These are phyloP conservation scores for Drosophila aldrichi DNA, from an alignment of 2,888 invertebrate species.

Conservation along the genomic window DNA sequence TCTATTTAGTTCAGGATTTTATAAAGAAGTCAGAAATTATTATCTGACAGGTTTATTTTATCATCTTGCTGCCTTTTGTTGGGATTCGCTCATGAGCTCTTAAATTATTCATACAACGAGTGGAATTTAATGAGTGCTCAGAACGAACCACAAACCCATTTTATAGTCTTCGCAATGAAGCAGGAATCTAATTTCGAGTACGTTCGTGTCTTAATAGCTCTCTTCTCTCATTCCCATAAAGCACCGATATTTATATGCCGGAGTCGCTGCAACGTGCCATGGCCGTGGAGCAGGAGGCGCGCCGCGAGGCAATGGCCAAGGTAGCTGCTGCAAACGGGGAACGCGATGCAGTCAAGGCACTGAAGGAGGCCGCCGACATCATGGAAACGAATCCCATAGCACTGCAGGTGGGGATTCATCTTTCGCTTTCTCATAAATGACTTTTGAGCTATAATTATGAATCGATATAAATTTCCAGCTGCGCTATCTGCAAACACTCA, in stretches of 20 bases:
- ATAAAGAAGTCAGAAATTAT: not conserved
- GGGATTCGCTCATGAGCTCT: not conserved
- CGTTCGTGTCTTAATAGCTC: not conserved
- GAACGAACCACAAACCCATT: not conserved
- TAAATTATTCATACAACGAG: not conserved
- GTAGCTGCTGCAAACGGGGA: slow-evolving; percentile 69
- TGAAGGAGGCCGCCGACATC: slow-evolving; percentile 68
- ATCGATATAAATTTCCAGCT: slow-evolving; percentile 28
- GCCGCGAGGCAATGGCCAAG: slow-evolving; percentile 69
- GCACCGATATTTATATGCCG: slow-evolving; percentile 69
- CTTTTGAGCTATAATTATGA: not conserved
- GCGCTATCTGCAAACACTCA: slow-evolving; percentile 68
- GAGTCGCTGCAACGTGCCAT: slow-evolving; percentile 66
- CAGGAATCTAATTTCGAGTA: not conserved
- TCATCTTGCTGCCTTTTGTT: not conserved
- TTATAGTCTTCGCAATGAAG: not conserved
- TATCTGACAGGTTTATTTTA: not conserved
- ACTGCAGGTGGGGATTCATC: slow-evolving; percentile 43
- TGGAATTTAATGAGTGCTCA: not conserved
- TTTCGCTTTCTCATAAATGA: not conserved
- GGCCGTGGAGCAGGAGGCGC: slow-evolving; percentile 72
- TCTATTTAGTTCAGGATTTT: not conserved
- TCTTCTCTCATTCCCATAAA: not conserved
- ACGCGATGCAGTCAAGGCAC: slow-evolving; percentile 63
- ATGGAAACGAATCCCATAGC: slow-evolving; percentile 71